Percentiles rank a stretch among this genome's conserved stretches.
Conservation (phyloP, 2,888 invertebrate species). For the Scrobipalpa costella region DNA sequence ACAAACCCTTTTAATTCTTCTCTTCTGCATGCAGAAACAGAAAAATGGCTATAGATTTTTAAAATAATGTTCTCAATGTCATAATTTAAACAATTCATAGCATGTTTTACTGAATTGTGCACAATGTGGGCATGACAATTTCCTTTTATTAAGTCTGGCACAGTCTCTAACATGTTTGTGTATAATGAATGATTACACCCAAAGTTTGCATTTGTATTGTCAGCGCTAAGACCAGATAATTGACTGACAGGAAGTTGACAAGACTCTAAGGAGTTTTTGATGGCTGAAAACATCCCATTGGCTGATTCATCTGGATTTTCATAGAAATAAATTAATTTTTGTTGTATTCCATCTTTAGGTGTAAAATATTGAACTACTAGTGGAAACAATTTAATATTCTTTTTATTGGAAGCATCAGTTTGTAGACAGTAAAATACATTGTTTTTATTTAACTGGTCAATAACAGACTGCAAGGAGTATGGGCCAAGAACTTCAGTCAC, state of each 20-base stretch:
- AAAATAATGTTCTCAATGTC: slow-evolving; percentile 33
- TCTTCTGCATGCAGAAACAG: slow-evolving; percentile 31
- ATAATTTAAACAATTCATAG: slow-evolving; percentile 28
- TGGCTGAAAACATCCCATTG: slow-evolving; percentile 39
- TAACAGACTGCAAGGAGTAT: neutral
- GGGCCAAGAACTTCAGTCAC: too few relatives aligned
- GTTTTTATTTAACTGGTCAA: neutral
- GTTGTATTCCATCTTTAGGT: slow-evolving; percentile 33
- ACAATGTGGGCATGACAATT: slow-evolving; percentile 38
- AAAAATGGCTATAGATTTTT: slow-evolving; percentile 37
- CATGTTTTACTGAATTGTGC: too few relatives aligned
- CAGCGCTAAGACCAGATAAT: slow-evolving; percentile 45
- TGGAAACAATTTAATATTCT: slow-evolving; percentile 40
- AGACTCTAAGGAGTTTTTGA: slow-evolving; percentile 36
- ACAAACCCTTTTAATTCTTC: slow-evolving; percentile 35
- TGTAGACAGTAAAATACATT: slow-evolving; percentile 35
- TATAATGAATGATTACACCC: slow-evolving; percentile 36
- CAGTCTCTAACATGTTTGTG: slow-evolving; percentile 34
- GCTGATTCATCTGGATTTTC: slow-evolving; percentile 39
- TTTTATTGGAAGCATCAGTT: slow-evolving; percentile 42
- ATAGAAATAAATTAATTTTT: slow-evolving; percentile 38
- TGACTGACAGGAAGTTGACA: slow-evolving; percentile 38
- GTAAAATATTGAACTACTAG: slow-evolving; percentile 36
- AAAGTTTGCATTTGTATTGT: slow-evolving; percentile 47
- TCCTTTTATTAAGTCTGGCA: slow-evolving; percentile 36